Conservation (phyloP, 2,113 vertebrate species). For the Bubo bubo region DNA sequence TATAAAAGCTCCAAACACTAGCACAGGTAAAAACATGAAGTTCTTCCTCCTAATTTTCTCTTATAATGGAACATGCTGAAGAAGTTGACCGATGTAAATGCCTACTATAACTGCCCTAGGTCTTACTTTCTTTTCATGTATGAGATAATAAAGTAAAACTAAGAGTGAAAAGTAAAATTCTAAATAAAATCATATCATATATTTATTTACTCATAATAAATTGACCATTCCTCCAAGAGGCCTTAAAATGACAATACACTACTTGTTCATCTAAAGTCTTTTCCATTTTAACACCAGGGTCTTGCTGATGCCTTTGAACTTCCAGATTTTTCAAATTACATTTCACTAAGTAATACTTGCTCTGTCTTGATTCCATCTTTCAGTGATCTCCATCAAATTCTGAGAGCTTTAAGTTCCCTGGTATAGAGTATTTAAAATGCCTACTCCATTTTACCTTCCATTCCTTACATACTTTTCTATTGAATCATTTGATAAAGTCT, state of each 20-base stretch:
- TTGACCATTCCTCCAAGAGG: neutral
- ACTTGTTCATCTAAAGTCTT: neutral
- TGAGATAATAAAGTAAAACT: neutral
- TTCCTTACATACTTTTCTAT: neutral
- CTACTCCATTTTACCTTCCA: neutral
- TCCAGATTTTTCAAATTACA: neutral
- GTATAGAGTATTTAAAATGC: neutral
- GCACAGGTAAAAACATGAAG: neutral
- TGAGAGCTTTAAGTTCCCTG: neutral
- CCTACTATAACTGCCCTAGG: neutral
- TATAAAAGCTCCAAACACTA: neutral
- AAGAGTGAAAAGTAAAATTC: neutral
- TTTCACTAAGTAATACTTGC: neutral
- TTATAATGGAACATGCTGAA: neutral
- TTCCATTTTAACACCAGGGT: neutral
- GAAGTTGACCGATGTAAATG: neutral
- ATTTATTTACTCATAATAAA: neutral
- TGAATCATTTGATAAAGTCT: neutral
- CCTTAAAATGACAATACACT: neutral
- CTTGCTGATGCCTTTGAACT: neutral
- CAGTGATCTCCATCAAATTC: neutral
- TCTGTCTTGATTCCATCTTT: rapidly evolving
- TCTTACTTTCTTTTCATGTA: neutral
- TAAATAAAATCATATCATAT: neutral
- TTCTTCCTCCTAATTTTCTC: neutral